Evolutionary conservation across 2,888 invertebrate genomes (phyloP).

Genomic region (Cryptocephalus primarius): DNA sequence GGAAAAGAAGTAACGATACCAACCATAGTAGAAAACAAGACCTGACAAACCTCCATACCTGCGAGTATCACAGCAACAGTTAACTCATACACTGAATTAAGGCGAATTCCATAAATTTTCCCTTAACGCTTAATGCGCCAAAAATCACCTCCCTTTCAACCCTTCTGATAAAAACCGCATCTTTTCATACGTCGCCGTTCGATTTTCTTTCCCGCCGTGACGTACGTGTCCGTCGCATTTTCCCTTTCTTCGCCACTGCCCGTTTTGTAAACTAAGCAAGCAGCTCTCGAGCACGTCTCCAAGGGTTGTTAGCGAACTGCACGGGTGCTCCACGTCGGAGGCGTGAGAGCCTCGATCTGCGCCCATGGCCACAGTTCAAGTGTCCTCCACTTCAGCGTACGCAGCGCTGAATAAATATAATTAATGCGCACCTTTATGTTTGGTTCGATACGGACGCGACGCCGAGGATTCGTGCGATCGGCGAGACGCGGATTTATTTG

Average conservation of each 20-base stretch:
- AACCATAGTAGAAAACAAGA: no score
- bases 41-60: no score
- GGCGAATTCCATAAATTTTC: no score
- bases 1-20: no score
- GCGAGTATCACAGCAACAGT: no score
- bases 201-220: no score
- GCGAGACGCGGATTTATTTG: no score
- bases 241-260: not conserved
- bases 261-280: constrained; percentile 1
- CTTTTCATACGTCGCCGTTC: not conserved
- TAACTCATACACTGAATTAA: no score
- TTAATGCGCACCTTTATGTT: constrained; percentile 15
- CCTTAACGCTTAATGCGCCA: no score
- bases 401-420: constrained; percentile 21
- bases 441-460: not conserved
- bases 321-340: constrained; percentile 9
- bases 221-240: no score
- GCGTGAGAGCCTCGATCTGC: constrained; percentile 19
- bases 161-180: not conserved
- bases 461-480: no score
- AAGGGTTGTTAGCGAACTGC: constrained; percentile 21
- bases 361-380: constrained; percentile 13
- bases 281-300: constrained; percentile 22
- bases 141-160: no score
- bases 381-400: constrained; percentile 14